These are phyloP conservation scores for Styela plicata DNA, from an alignment of 23 tunicate species.

Conservation along the genomic window DNA sequence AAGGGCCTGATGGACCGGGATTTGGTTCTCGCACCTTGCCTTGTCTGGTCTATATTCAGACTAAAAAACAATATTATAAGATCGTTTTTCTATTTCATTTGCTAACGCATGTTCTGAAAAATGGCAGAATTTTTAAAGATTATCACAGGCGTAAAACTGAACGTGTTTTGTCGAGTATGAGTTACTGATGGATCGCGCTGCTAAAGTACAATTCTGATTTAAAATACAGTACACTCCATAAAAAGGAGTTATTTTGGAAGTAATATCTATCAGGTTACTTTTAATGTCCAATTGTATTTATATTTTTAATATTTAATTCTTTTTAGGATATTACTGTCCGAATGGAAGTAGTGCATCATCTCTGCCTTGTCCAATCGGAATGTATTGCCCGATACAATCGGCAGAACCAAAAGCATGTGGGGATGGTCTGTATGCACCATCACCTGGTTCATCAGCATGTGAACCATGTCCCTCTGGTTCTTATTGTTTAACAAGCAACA, in stretches of 20 bases:
- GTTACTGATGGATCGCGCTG: too few relatives aligned
- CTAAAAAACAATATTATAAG: too few relatives aligned
- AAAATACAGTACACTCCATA: too few relatives aligned
- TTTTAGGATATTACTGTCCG: constrained; percentile 88
- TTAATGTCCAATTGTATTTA: neutral
- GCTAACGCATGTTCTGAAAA: too few relatives aligned
- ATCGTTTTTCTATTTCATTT: too few relatives aligned
- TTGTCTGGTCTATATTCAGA: too few relatives aligned
- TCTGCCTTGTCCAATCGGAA: constrained; percentile 63
- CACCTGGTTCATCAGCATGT: constrained; percentile 39
- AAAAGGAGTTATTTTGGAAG: neutral
- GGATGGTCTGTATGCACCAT: constrained; percentile 68
- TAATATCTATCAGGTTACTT: neutral
- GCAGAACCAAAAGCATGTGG: constrained; percentile 54
- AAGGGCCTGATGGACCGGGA: too few relatives aligned
- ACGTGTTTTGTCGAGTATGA: too few relatives aligned
- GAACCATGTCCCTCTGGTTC: constrained; percentile 73
- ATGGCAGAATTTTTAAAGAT: too few relatives aligned
- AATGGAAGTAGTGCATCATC: constrained; percentile 51
- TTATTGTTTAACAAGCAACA: constrained; percentile 56
- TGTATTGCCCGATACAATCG: constrained; percentile 68
- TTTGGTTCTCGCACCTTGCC: too few relatives aligned
- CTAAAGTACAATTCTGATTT: too few relatives aligned
- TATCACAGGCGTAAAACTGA: too few relatives aligned
- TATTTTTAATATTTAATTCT: neutral